These are phyloP conservation scores for Poecilia gillii DNA, from an alignment of 2,797 vertebrate genomes.

Conservation along the genomic window DNA sequence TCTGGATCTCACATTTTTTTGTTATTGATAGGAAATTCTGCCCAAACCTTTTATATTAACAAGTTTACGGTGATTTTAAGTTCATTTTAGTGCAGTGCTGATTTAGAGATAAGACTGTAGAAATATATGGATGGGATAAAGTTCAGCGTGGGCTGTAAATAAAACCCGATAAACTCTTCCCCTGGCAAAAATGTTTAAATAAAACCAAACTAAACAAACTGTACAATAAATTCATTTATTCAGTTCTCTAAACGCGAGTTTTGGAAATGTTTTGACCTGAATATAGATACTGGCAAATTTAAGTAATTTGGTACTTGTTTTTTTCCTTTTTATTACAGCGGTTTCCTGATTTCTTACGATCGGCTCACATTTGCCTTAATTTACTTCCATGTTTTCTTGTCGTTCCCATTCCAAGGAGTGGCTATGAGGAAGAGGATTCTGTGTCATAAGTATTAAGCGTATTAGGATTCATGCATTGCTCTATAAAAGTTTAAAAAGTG, in stretches of 20 bases:
- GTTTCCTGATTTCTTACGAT: not conserved
- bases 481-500: not conserved
- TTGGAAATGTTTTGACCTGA: not conserved
- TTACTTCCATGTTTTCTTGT: not conserved
- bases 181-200: not conserved
- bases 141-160: not conserved
- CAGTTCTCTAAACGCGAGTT: not conserved
- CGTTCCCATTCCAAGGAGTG: not conserved
- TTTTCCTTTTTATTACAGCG: not conserved
- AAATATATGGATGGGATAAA: no score
- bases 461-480: not conserved
- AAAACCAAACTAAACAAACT: not conserved
- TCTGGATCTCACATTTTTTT: not conserved
- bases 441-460: not conserved
- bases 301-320: no score
- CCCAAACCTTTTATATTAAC: not conserved
- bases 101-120: not conserved
- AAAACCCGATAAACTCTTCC: not conserved
- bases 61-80: not conserved
- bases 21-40: not conserved
- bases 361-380: not conserved
- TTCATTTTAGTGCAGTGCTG: not conserved
- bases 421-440: not conserved
- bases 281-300: not conserved
- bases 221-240: not conserved